Conservation (phyloP, 2,888 invertebrate genomes). For the Xylota segnis region DNA sequence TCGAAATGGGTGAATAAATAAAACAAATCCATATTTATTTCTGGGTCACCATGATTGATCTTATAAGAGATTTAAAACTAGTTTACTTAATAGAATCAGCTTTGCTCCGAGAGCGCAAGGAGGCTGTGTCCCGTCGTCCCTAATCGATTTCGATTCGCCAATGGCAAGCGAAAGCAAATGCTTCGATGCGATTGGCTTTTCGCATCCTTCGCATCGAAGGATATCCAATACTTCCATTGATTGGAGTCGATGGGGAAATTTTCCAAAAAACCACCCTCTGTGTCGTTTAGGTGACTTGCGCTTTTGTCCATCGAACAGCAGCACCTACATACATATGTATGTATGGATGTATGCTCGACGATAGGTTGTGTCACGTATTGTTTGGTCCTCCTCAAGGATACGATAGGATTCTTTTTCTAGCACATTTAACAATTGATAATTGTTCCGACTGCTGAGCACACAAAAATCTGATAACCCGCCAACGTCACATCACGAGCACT, state of each 20-base stretch:
- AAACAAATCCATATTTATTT: constrained; percentile 57
- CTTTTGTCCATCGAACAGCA: constrained; percentile 34
- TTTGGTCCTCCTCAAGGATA: constrained; percentile 3
- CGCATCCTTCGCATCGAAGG: constrained; percentile 33
- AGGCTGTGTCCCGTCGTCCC: constrained; percentile 6
- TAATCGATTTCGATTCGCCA: constrained; percentile 49
- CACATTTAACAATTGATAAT: constrained; percentile 58
- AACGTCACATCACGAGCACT: constrained; percentile 46
- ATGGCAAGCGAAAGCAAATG: background rate
- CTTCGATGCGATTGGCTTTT: constrained; percentile 57
- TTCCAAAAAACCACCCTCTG: constrained; percentile 39
- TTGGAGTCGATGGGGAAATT: constrained; percentile 51
- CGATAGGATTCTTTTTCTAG: constrained; percentile 15
- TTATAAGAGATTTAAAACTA: constrained; percentile 18
- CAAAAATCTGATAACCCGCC: constrained; percentile 51
- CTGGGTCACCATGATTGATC: constrained; percentile 60
- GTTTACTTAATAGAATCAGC: constrained; percentile 8
- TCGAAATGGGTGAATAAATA: constrained; percentile 59
- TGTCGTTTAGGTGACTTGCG: constrained; percentile 56
- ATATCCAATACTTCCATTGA: constrained; percentile 47
- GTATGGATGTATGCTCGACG: background rate
- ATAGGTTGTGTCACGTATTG: constrained; percentile 4
- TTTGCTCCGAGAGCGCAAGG: too few relatives aligned
- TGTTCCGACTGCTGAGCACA: constrained; percentile 50
- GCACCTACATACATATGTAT: constrained; percentile 30